A percentile compares a stretch with the other conserved stretches of the same genome.
These are phyloP conservation scores for Sylvia atricapilla DNA, from an alignment of 2,113 vertebrate genomes.

Conservation along the genomic window DNA sequence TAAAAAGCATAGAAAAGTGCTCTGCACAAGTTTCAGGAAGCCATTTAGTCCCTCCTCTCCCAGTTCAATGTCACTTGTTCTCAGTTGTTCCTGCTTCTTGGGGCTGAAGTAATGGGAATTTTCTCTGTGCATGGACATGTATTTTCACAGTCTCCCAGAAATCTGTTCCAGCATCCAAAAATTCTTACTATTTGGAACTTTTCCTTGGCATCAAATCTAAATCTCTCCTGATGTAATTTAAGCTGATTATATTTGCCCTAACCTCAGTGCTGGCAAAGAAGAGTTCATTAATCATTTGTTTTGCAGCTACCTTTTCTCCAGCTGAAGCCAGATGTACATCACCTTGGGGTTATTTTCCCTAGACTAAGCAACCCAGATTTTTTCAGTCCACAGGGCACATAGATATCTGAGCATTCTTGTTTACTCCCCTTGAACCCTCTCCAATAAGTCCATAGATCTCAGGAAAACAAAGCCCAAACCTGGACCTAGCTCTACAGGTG, in stretches of 20 bases:
- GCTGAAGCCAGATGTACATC: neutral
- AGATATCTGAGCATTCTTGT: neutral
- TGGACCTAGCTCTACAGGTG: neutral
- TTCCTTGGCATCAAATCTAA: neutral
- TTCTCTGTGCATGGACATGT: neutral
- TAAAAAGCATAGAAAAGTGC: neutral
- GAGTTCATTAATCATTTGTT: neutral
- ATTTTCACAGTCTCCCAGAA: neutral
- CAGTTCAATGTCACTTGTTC: neutral
- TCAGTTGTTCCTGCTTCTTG: neutral
- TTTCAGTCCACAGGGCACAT: neutral
- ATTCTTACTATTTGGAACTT: neutral
- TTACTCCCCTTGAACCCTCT: neutral
- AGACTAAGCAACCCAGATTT: neutral
- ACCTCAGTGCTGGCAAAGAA: neutral
- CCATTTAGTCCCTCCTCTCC: neutral
- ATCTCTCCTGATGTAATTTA: neutral
- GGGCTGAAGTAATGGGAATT: neutral
- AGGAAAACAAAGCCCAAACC: neutral
- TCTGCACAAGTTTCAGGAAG: neutral
- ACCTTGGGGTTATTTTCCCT: neutral
- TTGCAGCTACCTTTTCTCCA: neutral
- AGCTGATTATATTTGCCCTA: neutral
- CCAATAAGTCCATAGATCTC: neutral
- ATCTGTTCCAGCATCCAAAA: neutral